Conservation (phyloP, 2,888 invertebrate genomes). For the Chironomus riparius region DNA sequence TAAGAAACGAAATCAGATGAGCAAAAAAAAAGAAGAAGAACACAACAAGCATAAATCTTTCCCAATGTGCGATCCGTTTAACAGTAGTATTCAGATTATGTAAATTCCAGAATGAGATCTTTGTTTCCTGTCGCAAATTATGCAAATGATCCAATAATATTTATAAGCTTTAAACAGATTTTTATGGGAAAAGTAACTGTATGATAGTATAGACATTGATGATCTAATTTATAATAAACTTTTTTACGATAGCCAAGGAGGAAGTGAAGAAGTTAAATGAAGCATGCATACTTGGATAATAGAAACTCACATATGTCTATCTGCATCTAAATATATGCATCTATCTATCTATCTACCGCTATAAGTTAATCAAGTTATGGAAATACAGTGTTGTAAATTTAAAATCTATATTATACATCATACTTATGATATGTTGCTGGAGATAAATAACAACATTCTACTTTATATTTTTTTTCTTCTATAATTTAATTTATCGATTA, state of each 20-base stretch:
- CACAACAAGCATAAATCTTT: background rate
- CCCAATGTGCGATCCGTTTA: background rate
- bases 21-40: background rate
- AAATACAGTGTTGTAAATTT: background rate
- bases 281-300: background rate
- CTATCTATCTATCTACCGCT: background rate
- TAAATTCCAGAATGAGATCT: background rate
- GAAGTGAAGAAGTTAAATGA: background rate
- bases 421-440: too few species aligned
- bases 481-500: too few species aligned
- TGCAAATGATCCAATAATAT: background rate
- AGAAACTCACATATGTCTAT: background rate
- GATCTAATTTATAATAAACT: background rate
- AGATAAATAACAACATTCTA: background rate
- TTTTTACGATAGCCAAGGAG: background rate
- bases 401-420: too few species aligned
- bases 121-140: constrained; percentile 5
- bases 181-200: background rate
- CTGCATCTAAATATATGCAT: too few species aligned
- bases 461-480: too few species aligned
- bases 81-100: constrained; percentile 1
- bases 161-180: background rate
- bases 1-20: background rate
- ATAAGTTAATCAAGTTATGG: background rate
- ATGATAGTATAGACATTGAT: background rate